Base-by-base conservation (phyloP, 1,140 invertebrate genomes). In the Drosophila rhopaloa region DNA sequence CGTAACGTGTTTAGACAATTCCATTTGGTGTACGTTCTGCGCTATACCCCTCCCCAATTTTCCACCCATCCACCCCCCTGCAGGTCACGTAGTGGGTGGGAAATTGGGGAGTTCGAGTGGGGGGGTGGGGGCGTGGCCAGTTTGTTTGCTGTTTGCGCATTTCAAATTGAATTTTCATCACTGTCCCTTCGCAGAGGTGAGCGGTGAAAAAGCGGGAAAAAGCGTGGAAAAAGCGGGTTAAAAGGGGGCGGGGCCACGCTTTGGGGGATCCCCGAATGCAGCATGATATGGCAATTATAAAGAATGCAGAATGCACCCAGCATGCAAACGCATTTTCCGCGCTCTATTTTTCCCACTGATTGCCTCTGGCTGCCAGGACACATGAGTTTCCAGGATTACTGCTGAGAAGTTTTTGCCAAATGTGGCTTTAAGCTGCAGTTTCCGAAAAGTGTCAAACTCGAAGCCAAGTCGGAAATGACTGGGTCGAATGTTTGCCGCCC, bases 61-160 rank as follows among this genome's bases (percentile, higher is more conserved):
- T 4, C 24, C 35, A 6, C 14, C 19, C 5, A 10, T 3, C 24
- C 7, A 7, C n/a, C 13, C 5, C 16, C 24, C 14, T 14, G 6
- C 56, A 58, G 56, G 56, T 58, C 56, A 58, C 56, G 43, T 47
- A 58, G 24, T 35, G 55, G 11, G 55, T 14, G 55, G 48, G n/a
- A 29, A 14, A 2, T 35, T 6, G 48, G 2, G 7, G 29, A 38
- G 11, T 38, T 4, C 37, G 10, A 38, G 37, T 13, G 37, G 24
- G 24, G 24, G 24, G 61, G 13, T 62, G 56, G 58, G 14, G 29
- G 37, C 38, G 60, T 66, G 37, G 50, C 35, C 63, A 70, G 65
- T 71, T 71, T 71, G 66, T 70, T 71, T 48, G 67, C 68, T 72
- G 66, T 71, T 72, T 71, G 68, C 54, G 65, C 68, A 71, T 71